Conservation (phyloP, 2,797 vertebrate species). For the Tiaroga cobitis region DNA sequence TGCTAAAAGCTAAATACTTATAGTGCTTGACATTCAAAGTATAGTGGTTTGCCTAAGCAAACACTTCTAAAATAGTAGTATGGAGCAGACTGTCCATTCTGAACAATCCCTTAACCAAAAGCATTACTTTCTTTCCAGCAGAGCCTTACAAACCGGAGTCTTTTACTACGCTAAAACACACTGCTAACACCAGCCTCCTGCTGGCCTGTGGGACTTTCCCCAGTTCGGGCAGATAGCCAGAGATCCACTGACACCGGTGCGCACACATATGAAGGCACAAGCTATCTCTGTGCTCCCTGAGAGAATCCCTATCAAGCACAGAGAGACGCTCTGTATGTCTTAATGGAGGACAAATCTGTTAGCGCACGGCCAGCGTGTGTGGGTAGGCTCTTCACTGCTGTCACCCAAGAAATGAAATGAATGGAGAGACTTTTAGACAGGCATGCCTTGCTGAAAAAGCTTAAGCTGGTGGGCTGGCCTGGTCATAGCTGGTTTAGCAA, state of each 20-base stretch:
- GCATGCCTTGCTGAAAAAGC: neutral
- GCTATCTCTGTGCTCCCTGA: slow-evolving; percentile 71
- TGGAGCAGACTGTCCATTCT: neutral
- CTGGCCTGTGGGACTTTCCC: slow-evolving; percentile 89
- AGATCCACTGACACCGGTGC: slow-evolving; percentile 89
- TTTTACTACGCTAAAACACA: slow-evolving; percentile 76
- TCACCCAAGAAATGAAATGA: slow-evolving; percentile 3
- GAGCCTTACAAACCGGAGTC: slow-evolving; percentile 71
- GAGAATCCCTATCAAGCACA: slow-evolving; percentile 34
- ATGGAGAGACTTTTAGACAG: slow-evolving; percentile 31
- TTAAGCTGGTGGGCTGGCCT: neutral
- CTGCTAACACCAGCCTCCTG: slow-evolving; percentile 89
- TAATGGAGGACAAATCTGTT: slow-evolving; percentile 44
- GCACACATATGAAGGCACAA: slow-evolving; percentile 95
- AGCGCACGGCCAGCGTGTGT: neutral
- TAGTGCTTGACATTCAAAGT: neutral
- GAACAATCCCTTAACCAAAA: neutral
- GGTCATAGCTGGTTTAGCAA: neutral
- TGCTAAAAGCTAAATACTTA: neutral
- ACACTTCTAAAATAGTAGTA: neutral
- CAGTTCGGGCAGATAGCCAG: slow-evolving; percentile 93
- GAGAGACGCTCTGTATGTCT: slow-evolving; percentile 31
- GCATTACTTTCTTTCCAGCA: slow-evolving; percentile 55
- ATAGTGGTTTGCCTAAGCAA: neutral
- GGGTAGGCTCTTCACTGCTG: neutral